phyloP scores from a whole-genome alignment of 2,888 invertebrate species.

The Arctia plantaginis region DNA sequence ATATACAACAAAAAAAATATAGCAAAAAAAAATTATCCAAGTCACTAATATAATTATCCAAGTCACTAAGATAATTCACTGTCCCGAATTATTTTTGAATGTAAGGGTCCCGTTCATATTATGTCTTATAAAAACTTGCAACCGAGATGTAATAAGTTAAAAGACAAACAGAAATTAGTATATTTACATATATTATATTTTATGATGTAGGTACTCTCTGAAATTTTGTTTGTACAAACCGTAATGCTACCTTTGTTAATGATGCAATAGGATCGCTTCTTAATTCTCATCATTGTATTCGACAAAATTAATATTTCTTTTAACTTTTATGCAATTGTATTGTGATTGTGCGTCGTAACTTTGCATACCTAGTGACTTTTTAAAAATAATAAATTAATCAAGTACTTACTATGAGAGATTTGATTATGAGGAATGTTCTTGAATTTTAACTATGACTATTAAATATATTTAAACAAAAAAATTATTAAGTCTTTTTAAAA shows the following conservation, averaged over 20 bases:
- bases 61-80: too few relatives aligned
- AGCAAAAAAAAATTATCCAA: too few relatives aligned
- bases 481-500: not conserved
- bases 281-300: conserved; percentile 9
- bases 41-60: too few relatives aligned
- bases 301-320: not conserved
- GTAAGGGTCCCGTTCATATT: too few relatives aligned
- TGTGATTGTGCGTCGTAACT: not conserved
- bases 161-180: not conserved
- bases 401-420: too few relatives aligned
- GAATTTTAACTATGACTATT: not conserved
- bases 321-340: not conserved
- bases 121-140: not conserved
- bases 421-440: not conserved
- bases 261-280: conserved; percentile 4
- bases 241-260: conserved; percentile 4
- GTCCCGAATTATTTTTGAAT: too few relatives aligned
- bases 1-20: too few relatives aligned
- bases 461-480: not conserved
- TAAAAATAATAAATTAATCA: not conserved
- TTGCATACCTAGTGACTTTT: not conserved
- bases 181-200: not conserved
- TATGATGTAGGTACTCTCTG: not conserved
- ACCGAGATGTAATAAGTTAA: not conserved
- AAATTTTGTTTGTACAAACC: not conserved